Conservation (phyloP, 1,140 invertebrate genomes). For the Papilio polytes region DNA sequence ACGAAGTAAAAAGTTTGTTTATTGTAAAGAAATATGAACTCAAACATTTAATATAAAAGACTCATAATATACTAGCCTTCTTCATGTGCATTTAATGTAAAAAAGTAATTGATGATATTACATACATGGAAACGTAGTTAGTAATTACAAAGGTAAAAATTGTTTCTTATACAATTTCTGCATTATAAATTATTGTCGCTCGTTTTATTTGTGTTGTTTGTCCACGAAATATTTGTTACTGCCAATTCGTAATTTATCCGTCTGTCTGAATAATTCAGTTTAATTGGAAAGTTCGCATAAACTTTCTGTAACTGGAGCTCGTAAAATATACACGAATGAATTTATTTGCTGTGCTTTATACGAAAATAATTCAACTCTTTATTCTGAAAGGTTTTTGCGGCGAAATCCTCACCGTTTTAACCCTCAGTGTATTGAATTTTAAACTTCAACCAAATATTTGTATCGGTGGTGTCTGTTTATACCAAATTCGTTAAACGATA, state of each 20-base stretch:
- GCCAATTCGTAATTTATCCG: neutral
- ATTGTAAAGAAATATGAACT: neutral
- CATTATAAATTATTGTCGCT: neutral
- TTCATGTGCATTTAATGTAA: neutral
- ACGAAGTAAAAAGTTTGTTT: too few species aligned
- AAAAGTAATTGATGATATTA: too few species aligned
- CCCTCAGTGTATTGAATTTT: neutral
- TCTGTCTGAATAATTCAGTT: neutral
- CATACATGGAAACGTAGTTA: neutral
- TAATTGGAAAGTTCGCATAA: conserved; percentile 15
- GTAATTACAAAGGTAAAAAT: neutral
- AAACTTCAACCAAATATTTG: conserved; percentile 17
- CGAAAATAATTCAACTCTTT: neutral
- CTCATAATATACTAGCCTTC: neutral
- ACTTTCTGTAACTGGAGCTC: conserved; percentile 21
- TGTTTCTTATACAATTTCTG: neutral
- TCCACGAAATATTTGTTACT: neutral
- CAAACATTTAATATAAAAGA: neutral
- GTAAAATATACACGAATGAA: conserved; percentile 13
- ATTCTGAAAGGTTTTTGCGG: conserved; percentile 23
- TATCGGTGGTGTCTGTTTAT: neutral
- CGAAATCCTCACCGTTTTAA: neutral
- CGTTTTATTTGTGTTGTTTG: neutral
- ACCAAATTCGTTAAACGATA: too few species aligned
- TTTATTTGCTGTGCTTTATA: neutral